phyloP scores from a whole-genome alignment of 2,888 invertebrate species.

The Serripes groenlandicus region DNA sequence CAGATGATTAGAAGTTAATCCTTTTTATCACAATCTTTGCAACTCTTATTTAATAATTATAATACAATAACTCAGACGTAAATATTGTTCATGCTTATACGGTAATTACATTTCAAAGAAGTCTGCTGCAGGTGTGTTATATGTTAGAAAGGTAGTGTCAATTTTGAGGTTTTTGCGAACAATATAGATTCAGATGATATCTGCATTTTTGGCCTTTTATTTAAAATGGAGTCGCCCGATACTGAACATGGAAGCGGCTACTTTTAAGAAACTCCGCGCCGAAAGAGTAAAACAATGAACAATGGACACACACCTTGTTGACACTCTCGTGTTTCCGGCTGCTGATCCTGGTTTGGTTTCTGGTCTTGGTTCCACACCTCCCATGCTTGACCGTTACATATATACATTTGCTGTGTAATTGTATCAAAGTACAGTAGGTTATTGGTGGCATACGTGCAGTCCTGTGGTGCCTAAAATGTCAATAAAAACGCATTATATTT shows the following conservation, averaged over 20 bases:
- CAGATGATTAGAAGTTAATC: too few relatives aligned
- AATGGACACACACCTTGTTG: slow-evolving; percentile 68
- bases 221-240: too few relatives aligned
- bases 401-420: slow-evolving; percentile 80
- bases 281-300: not conserved
- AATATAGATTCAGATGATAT: not conserved
- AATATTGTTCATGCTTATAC: too few relatives aligned
- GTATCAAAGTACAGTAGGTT: slow-evolving; percentile 83
- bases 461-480: slow-evolving; percentile 75
- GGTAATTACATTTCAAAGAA: too few relatives aligned
- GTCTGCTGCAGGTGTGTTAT: too few relatives aligned
- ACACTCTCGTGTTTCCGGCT: slow-evolving; percentile 70
- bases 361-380: slow-evolving; percentile 77
- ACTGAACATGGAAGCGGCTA: too few relatives aligned
- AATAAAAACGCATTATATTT: too few relatives aligned
- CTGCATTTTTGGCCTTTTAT: too few relatives aligned
- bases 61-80: too few relatives aligned
- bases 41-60: too few relatives aligned
- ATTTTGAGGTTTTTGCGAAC: not conserved
- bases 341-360: slow-evolving; percentile 74
- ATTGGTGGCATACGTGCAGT: slow-evolving; percentile 80
- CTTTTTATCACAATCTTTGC: too few relatives aligned
- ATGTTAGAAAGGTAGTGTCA: not conserved
- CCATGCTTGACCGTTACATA: slow-evolving; percentile 84
- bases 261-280: too few relatives aligned